Evolutionary conservation across 1,140 invertebrate genomes (phyloP), one percentile per base, ranked within the genome.

Genomic region (Caenorhabditis remanei): DNA sequence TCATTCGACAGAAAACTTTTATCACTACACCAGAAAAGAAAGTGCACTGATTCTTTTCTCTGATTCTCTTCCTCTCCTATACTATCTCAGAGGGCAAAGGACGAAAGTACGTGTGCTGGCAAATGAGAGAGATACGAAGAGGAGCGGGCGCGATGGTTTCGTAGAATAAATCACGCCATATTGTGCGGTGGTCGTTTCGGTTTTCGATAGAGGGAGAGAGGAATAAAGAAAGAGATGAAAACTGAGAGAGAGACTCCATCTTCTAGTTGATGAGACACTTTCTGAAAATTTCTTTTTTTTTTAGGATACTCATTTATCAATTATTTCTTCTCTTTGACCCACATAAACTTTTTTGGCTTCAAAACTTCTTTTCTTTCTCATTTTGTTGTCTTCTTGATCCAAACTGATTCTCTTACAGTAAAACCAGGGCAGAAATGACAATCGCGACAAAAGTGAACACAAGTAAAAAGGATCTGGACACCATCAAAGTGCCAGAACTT

Each of bases 161-260:
- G 40, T n/a, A 50, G 71, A 79, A 79, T 79, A 79, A 79, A 79
- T 79, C 71, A 79, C 71, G 71, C 71, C 71, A 79, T 79, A 79
- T 79, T 79, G 71, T 79, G 71, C 71, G 71, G 46, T 79, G 43
- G 71, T 79, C 71, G 8, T 21, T 71, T 71, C 40, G 40, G 65
- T 43, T 63, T 63, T 63, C 40, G 65, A 46, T 43, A 19, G 65
- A 71, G 46, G 46, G 16, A 46, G 65, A 21, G 41, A 43, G 46
- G 4, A 19, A n/a, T 11, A 65, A 24, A 61, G 21, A 21, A 65
- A 65, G 61, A 65, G 24, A 40, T 7, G 32, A 40, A 79, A 79
- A 46, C 9, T 46, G 11, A 46, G 21, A 79, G n/a, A 16, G 9
- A 79, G 40, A 50, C 43, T 79, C 50, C 71, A n/a, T 79, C 46